phyloP scores from a whole-genome alignment of 1,140 invertebrate genomes.

The Aplysia californica region DNA sequence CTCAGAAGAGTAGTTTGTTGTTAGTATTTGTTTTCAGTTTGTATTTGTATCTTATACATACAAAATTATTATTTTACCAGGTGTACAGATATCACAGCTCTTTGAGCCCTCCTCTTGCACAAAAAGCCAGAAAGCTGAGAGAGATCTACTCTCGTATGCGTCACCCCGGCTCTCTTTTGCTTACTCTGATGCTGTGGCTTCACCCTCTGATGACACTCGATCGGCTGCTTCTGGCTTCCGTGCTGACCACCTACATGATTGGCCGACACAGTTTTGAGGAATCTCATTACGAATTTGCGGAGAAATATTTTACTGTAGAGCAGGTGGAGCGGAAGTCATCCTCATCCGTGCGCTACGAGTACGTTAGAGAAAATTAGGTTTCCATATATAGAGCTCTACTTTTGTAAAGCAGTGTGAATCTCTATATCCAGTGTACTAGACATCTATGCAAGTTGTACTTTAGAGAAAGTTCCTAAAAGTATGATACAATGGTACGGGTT shows the following conservation, averaged over 20 bases:
- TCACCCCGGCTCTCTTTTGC: constrained; percentile 6
- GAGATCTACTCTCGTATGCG: constrained; percentile 20
- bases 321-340: not conserved
- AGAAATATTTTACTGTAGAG: constrained; percentile 20
- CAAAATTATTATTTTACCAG: too few relatives aligned
- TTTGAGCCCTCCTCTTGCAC: not conserved
- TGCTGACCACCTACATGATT: constrained; percentile 14
- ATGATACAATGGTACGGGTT: too few relatives aligned
- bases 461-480: too few relatives aligned
- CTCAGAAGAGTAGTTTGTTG: too few relatives aligned
- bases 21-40: too few relatives aligned
- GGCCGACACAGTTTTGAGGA: constrained; percentile 9
- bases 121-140: not conserved
- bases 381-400: too few relatives aligned
- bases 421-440: too few relatives aligned
- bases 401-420: too few relatives aligned
- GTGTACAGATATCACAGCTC: constrained; percentile 6
- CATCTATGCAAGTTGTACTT: too few relatives aligned
- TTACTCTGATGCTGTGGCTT: constrained; percentile 18
- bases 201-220: constrained; percentile 25
- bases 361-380: too few relatives aligned
- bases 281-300: constrained; percentile 19
- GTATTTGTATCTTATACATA: too few relatives aligned
- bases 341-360: not conserved
- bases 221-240: constrained; percentile 10